Evolutionary conservation across 2,113 vertebrate species (phyloP).

Genomic region (Microcebus ravelobensis): DNA sequence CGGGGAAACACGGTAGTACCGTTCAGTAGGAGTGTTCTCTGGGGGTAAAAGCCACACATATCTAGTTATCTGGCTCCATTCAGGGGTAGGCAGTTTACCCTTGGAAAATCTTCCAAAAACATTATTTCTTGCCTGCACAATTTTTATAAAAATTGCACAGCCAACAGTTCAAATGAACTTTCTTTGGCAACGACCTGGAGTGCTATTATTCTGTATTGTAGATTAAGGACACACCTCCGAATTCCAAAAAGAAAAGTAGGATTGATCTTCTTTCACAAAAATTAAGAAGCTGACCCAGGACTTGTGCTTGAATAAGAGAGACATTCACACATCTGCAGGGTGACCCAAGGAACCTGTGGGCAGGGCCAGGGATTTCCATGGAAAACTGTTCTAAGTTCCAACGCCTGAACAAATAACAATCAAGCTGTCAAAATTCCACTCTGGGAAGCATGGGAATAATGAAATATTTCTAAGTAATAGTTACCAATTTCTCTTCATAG

Average conservation of each 20-base stretch:
- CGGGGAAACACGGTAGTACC: background rate
- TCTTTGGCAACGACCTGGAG: background rate
- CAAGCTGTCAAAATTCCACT: background rate
- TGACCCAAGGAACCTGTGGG: background rate
- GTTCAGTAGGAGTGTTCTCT: background rate
- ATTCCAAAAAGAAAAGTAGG: background rate
- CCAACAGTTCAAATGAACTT: background rate
- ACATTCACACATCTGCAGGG: background rate
- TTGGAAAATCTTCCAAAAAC: background rate
- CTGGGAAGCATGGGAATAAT: background rate
- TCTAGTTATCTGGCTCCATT: background rate
- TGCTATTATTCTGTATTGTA: background rate
- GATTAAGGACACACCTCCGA: background rate
- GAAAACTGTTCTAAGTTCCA: background rate
- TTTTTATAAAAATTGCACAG: background rate
- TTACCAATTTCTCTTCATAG: background rate
- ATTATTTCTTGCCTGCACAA: background rate
- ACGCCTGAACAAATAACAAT: constrained; percentile 26
- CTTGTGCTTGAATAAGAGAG: background rate
- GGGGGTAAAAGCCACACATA: background rate
- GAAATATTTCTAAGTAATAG: background rate
- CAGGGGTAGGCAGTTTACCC: background rate
- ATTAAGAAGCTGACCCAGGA: background rate
- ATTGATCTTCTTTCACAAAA: background rate
- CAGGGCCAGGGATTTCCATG: background rate